Base-by-base conservation (phyloP, 2,797 vertebrate species). In the Sebastes minor region DNA sequence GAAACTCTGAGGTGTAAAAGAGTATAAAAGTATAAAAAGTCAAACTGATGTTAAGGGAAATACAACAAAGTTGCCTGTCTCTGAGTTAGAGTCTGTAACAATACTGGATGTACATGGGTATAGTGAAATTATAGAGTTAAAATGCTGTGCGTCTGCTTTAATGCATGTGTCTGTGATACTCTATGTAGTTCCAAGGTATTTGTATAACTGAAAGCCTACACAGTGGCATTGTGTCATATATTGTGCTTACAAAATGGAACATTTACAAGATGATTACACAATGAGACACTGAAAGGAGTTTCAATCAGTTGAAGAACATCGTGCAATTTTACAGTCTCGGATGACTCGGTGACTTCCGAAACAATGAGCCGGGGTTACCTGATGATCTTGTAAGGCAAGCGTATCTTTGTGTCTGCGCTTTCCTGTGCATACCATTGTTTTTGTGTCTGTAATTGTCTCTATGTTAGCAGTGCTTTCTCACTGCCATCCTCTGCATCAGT, bases 391-490 rank as follows among this genome's bases (percentile, higher is more conserved):
- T 2, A 64, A 28, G 8, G 6, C 7, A 42, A 42, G 57, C 20
- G 14, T 68, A 62, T 22, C 16, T 56, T 63, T 63, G 25, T 25
- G 3, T 70, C 20, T 22, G 14, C 2, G 0, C 71, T 63, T 30
- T 56, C 22, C 18, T 56, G 13, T 64, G 35, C 13, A 42, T 35
- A n/a, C 16, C 6, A 74, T 7, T 52, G 9, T 25, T 18, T 60
- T 35, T 72, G 18, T 52, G 3, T 28, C 32, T 30, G 20, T 28
- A 8, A 66, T 22, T 65, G 27, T 49, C 74, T 49, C 74, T 89
- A 94, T 4, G 81, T 61, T n/a, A 94, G 84, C 27, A 96, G 83
- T 1, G 83, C 59, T 57, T 79, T 83, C 12, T 23, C 84, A 78
- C 35, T 64, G 18, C 77, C 78, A 2, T 84, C 82, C 13, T 91